Base-by-base conservation (phyloP, 1,140 invertebrate genomes). In the Zaprionus lachaisei region DNA sequence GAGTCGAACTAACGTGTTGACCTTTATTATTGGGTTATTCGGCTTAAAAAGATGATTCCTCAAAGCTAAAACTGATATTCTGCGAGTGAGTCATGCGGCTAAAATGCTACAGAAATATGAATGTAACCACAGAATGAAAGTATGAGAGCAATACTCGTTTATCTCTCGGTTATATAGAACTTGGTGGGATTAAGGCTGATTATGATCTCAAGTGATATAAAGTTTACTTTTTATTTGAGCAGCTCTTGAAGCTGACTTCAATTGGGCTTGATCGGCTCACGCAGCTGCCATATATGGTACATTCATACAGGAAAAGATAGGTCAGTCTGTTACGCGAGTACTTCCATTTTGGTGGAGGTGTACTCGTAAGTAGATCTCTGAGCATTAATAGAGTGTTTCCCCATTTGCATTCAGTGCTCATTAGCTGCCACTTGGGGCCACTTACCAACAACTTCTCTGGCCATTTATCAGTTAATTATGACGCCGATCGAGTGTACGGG, bases 381-480 rank as follows among this genome's bases (percentile, higher is more conserved):
- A 56, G 55, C 63, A 55, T 22, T 69, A 41, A 61, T 68, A 20
- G 60, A 57, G 51, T 31, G 54, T 49, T 12, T 51, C n/a, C 26
- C 22, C 15, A 70, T 69, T 69, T 57, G 22, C 49, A 74, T 44
- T 31, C 15, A 54, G 47, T 60, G 37, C 54, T 72, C 61, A 65
- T 73, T 85, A 77, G 80, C 80, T 74, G 77, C 61, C 77, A 83
- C 65, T 86, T 76, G 76, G 69, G 44, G 9, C 47, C 65, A 62
- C 20, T 62, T 62, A 55, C 60, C 12, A 57, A 9, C 9, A 47
- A 41, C 14, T 11, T 51, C 20, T 47, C n/a, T 17, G n/a, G 31
- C n/a, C 51, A 62, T 63, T 63, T 75, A 41, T 65, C 55, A 76
- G 74, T 77, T 72, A 61, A 72, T 77, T 77, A 77, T 72, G 74